Evolutionary conservation across 2,113 vertebrate genomes (phyloP), one percentile per base, ranked within the genome.

Genomic region (Anser cygnoides): DNA sequence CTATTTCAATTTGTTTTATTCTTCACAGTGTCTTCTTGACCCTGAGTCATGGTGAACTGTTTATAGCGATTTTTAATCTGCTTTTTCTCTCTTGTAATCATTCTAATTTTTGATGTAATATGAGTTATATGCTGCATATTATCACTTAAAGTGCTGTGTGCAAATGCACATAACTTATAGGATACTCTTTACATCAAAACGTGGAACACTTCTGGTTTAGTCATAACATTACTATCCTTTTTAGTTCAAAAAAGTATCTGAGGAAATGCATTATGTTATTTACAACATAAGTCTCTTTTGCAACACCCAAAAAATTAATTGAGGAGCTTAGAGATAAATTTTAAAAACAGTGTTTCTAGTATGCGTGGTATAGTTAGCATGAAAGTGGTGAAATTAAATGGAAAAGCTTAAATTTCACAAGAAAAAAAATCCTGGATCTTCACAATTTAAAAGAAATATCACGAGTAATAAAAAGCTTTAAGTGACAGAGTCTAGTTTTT

Each of bases 341-440:
- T 93, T 65, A n/a, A 57, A 65, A 52, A 31, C 29, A 49, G 6
- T 49, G 6, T 33, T 89, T 85, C 49, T 82, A 58, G 10, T 33
- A 11, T 0, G 0, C 67, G 0, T 74, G 41, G 6, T 55, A 4
- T 20, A 31, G 19, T 62, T 88, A 44, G 14, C 29, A 50, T 6
- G 52, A 13, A 85, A 83, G 10, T 9, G 6, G 2, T 62, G 37
- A 50, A 11, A 57, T n/a, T 81, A 55, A 81, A 67, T 44, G 17
- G 5, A 1, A 58, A 63, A 50, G 7, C 14, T 59, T 81, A 31
- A 83, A 44, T 25, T 61, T 74, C 4, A 10, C 13, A 83, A 15
- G 3, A 90, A 70, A 84, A 75, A 74, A 61, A 65, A 17, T n/a
- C 16, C 6, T 52, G 4, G 7, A 29, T 74, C 31, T 39, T 72